These are phyloP conservation scores for Ceraclea dissimilis DNA, from an alignment of 2,888 invertebrate genomes.

Conservation along the genomic window DNA sequence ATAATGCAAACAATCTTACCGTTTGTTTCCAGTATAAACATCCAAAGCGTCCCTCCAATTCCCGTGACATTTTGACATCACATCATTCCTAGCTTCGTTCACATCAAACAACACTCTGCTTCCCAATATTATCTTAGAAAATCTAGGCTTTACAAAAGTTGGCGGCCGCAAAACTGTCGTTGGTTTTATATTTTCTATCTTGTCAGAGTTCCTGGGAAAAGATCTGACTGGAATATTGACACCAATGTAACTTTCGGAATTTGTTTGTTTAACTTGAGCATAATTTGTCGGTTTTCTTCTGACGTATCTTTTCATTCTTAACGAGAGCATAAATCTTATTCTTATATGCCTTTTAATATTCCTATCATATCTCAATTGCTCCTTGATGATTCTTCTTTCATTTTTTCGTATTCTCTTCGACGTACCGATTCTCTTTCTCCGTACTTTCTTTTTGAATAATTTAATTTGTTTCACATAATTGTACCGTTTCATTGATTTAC, in stretches of 20 bases:
- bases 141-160: conserved; percentile 42
- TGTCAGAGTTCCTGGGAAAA: conserved; percentile 11
- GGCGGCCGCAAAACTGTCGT: conserved; percentile 24
- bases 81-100: conserved; percentile 44
- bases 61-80: conserved; percentile 44
- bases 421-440: conserved; percentile 9
- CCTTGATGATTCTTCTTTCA: conserved; percentile 35
- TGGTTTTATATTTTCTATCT: conserved; percentile 1
- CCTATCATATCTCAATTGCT: conserved; percentile 48
- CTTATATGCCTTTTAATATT: conserved; percentile 57
- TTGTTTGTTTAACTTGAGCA: neutral
- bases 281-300: conserved; percentile 28
- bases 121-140: conserved; percentile 36
- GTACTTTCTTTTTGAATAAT: conserved; percentile 15
- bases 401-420: conserved; percentile 31
- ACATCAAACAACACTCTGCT: conserved; percentile 44
- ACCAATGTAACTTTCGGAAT: conserved; percentile 11
- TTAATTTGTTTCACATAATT: conserved; percentile 15
- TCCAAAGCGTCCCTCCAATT: conserved; percentile 28
- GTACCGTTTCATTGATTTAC: neutral
- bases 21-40: conserved; percentile 13
- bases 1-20: conserved; percentile 6
- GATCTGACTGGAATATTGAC: conserved; percentile 15
- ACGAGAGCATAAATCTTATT: conserved; percentile 58
- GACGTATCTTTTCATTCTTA: conserved; percentile 52